Conservation (phyloP, 2,888 invertebrate species). For the Micoletzkya japonica region DNA sequence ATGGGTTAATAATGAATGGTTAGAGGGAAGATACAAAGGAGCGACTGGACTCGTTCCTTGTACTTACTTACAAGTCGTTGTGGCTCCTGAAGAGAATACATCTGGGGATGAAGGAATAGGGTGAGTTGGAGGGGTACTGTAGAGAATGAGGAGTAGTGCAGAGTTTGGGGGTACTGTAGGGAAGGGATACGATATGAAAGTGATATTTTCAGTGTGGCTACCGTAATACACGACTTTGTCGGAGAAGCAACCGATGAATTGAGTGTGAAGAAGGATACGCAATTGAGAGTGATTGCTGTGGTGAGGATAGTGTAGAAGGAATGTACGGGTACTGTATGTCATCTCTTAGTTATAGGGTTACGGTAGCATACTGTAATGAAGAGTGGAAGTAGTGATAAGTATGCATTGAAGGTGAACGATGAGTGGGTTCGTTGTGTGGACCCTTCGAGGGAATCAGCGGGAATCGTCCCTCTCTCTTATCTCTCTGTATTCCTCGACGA, state of each 20-base stretch:
- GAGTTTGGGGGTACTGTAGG: background rate
- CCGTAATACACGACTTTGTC: slow-evolving; percentile 4
- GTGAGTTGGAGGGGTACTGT: too few species aligned
- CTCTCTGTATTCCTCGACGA: background rate
- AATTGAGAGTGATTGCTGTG: slow-evolving; percentile 1
- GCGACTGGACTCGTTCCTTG: background rate
- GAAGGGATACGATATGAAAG: too few species aligned
- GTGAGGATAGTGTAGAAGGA: background rate
- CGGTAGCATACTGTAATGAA: background rate
- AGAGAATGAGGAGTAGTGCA: too few species aligned
- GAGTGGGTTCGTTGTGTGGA: slow-evolving; percentile 15
- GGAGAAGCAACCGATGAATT: slow-evolving; percentile 10
- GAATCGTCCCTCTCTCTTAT: slow-evolving; percentile 6
- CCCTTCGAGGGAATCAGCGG: background rate
- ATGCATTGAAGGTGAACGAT: background rate
- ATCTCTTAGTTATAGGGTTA: too few species aligned
- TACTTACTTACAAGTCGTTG: background rate
- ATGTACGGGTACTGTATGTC: too few species aligned
- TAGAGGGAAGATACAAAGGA: background rate
- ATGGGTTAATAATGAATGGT: background rate
- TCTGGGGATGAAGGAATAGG: background rate
- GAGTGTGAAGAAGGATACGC: background rate
- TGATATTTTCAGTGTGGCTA: background rate
- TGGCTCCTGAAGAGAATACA: background rate
- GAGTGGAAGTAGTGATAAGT: background rate